Evolutionary conservation across 2,797 vertebrate genomes (phyloP).

Genomic region (Sebastiscus tertius): DNA sequence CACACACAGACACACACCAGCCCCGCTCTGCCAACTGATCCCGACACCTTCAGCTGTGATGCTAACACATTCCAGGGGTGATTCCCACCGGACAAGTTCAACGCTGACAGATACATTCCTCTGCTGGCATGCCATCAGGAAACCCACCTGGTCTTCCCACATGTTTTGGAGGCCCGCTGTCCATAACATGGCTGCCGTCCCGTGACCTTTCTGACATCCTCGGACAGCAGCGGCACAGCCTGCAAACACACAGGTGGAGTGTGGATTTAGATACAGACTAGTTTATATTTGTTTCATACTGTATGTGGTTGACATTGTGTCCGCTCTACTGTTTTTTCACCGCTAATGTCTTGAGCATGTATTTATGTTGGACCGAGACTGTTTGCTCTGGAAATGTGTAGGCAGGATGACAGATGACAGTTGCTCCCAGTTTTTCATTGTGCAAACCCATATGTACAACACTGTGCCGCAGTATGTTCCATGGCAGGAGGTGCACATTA

Average conservation of each 20-base stretch:
- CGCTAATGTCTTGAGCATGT: constrained; percentile 23
- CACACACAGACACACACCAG: not conserved
- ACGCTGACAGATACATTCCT: constrained; percentile 66
- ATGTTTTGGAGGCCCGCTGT: constrained; percentile 5
- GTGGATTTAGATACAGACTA: not conserved
- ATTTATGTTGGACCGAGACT: constrained; percentile 40
- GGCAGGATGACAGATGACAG: constrained; percentile 17
- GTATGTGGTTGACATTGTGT: not conserved
- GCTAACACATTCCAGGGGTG: constrained; percentile 50
- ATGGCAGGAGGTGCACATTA: constrained; percentile 4
- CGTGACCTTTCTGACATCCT: constrained; percentile 30
- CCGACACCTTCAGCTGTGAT: constrained; percentile 60
- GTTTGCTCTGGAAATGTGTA: constrained; percentile 31
- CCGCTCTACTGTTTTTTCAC: not conserved
- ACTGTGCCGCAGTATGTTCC: not conserved
- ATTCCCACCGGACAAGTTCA: constrained; percentile 56
- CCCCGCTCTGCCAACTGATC: constrained; percentile 23
- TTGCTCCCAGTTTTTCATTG: constrained; percentile 20
- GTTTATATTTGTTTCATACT: constrained; percentile 1
- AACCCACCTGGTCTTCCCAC: constrained; percentile 51
- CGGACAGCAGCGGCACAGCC: constrained; percentile 11
- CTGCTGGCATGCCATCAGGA: constrained; percentile 18
- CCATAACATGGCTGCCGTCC: not conserved
- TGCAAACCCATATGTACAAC: not conserved
- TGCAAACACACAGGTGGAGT: constrained; percentile 22